Conservation (phyloP, 2,797 vertebrate species). For the Microctenopoma stevenorrisi region DNA sequence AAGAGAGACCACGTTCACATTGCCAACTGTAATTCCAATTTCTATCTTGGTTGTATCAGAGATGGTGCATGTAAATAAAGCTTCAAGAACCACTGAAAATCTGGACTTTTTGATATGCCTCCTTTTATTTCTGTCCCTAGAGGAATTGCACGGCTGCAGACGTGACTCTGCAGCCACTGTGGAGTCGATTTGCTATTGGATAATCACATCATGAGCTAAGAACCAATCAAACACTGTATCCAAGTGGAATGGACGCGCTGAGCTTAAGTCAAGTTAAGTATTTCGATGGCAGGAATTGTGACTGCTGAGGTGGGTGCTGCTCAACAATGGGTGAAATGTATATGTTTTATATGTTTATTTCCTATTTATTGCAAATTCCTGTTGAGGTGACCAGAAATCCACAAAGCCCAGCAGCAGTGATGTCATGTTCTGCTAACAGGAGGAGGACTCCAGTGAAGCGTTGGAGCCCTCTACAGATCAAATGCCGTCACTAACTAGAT, state of each 20-base stretch:
- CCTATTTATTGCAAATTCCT: background rate
- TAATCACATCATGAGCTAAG: slow-evolving; percentile 39
- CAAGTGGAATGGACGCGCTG: slow-evolving; percentile 64
- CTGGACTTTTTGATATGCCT: slow-evolving; percentile 49
- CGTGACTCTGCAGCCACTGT: slow-evolving; percentile 46
- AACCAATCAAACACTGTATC: slow-evolving; percentile 82
- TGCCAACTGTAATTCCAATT: slow-evolving; percentile 91
- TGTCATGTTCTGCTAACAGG: background rate
- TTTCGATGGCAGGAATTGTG: slow-evolving; percentile 12
- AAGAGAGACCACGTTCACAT: slow-evolving; percentile 85
- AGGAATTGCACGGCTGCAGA: slow-evolving; percentile 59
- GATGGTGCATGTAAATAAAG: slow-evolving; percentile 99
- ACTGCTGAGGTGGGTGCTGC: slow-evolving; percentile 11
- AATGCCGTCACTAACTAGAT: slow-evolving; percentile 10
- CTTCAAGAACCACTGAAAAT: slow-evolving; percentile 86
- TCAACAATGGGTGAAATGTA: background rate
- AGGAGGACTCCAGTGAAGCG: slow-evolving; percentile 10
- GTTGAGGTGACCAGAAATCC: background rate
- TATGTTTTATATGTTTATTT: background rate
- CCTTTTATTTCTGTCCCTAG: slow-evolving; percentile 43
- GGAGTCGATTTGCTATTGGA: slow-evolving; percentile 72
- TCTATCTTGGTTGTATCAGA: slow-evolving; percentile 92
- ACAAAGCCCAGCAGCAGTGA: slow-evolving; percentile 1
- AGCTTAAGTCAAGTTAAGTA: slow-evolving; percentile 21
- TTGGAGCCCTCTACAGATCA: slow-evolving; percentile 71